phyloP scores from a whole-genome alignment of 2,888 invertebrate species.

The Euplexia lucipara region DNA sequence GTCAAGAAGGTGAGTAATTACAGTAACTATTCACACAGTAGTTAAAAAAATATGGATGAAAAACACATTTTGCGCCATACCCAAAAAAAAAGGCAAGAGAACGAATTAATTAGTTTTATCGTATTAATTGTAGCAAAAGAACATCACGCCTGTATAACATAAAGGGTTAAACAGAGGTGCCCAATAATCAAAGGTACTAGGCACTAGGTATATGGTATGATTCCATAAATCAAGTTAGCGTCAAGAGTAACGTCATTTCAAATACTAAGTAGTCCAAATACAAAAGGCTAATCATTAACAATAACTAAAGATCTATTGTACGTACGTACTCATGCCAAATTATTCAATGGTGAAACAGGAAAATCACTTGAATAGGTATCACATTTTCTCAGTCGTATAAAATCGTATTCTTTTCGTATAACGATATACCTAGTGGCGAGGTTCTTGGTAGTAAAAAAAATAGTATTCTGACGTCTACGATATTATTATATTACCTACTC shows the following conservation, averaged over 20 bases:
- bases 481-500: constrained; percentile 8
- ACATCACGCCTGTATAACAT: too few species aligned
- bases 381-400: background rate
- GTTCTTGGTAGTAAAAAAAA: constrained; percentile 10
- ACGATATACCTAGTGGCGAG: constrained; percentile 10
- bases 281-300: background rate
- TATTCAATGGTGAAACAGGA: constrained; percentile 14
- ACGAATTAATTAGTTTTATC: too few species aligned
- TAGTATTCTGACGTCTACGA: constrained; percentile 13
- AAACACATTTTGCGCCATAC: too few species aligned
- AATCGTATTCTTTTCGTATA: background rate
- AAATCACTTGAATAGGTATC: constrained; percentile 18
- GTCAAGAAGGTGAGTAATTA: too few species aligned
- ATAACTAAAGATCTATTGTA: background rate
- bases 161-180: too few species aligned
- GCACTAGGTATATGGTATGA: too few species aligned
- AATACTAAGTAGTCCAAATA: background rate
- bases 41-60: too few species aligned
- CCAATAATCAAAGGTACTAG: too few species aligned
- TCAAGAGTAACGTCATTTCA: background rate
- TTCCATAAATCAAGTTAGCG: background rate
- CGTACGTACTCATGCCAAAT: background rate
- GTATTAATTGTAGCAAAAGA: too few species aligned
- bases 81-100: too few species aligned
- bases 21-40: too few species aligned